Evolutionary conservation across 2,888 invertebrate species (phyloP).

Genomic region (Coelinius sp.): DNA sequence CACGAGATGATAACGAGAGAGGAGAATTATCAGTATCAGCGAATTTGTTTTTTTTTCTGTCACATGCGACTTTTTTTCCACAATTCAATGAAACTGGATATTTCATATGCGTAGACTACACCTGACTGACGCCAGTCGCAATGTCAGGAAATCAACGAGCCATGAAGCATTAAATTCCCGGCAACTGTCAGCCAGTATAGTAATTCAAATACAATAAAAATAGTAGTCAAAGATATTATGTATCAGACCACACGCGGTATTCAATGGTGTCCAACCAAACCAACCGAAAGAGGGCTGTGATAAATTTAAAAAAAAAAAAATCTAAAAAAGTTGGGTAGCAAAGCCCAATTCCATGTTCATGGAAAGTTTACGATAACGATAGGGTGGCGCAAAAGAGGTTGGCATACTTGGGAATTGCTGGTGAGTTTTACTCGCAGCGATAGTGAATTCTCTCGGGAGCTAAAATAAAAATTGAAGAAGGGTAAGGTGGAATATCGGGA

Average conservation of each 20-base stretch:
- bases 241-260: constrained; percentile 13
- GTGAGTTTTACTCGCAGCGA: constrained; percentile 20
- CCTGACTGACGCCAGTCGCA: background rate
- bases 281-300: constrained; percentile 8
- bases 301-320: constrained; percentile 1
- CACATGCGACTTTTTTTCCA: no score
- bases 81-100: constrained; percentile 38
- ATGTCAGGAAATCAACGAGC: background rate
- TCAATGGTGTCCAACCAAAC: constrained; percentile 32
- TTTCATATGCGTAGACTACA: constrained; percentile 11
- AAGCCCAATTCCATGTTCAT: constrained; percentile 47
- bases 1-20: background rate
- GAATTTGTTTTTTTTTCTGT: constrained; percentile 14
- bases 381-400: constrained; percentile 37
- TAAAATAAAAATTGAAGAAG: constrained; percentile 20
- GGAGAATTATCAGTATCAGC: constrained; percentile 36
- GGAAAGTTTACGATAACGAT: constrained; percentile 56
- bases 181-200: background rate
- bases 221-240: background rate
- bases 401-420: constrained; percentile 37
- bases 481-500: constrained; percentile 35
- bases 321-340: background rate
- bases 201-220: background rate
- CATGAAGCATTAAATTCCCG: constrained; percentile 12
- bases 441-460: constrained; percentile 32